Evolutionary conservation across 2,888 invertebrate genomes (phyloP).

Genomic region (Cheilosia soror): DNA sequence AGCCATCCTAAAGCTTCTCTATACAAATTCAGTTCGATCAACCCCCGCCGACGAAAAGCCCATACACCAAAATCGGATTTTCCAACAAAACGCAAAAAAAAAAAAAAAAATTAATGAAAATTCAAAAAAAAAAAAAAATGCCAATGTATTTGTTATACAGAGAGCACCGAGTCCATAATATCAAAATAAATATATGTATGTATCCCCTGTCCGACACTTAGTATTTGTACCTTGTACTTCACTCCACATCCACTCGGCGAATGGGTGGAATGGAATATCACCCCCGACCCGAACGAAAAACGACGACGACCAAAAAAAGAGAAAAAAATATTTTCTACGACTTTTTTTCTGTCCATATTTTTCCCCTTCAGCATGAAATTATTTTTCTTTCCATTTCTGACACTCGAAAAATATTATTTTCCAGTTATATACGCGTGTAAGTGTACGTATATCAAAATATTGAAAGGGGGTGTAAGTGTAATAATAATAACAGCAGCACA

Average conservation of each 20-base stretch:
- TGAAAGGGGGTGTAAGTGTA: slow-evolving; percentile 80
- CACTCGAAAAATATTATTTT: slow-evolving; percentile 83
- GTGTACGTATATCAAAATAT: slow-evolving; percentile 81
- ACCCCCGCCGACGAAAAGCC: slow-evolving; percentile 75
- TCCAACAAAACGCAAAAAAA: slow-evolving; percentile 44
- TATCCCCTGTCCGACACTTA: slow-evolving; percentile 42
- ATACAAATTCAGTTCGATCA: slow-evolving; percentile 76
- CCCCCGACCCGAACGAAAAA: slow-evolving; percentile 44
- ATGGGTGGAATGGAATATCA: slow-evolving; percentile 60
- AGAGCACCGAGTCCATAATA: slow-evolving; percentile 63
- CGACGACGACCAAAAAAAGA: slow-evolving; percentile 40
- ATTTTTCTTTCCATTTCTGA: slow-evolving; percentile 84
- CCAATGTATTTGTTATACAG: slow-evolving; percentile 63
- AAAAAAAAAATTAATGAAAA: slow-evolving; percentile 74
- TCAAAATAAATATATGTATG: slow-evolving; percentile 56
- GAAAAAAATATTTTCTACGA: slow-evolving; percentile 48
- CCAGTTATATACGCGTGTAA: slow-evolving; percentile 80
- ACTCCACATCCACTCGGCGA: slow-evolving; percentile 36
- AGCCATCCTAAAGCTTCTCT: slow-evolving; percentile 16
- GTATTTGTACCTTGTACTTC: slow-evolving; percentile 47
- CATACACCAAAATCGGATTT: slow-evolving; percentile 77
- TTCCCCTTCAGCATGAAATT: slow-evolving; percentile 81
- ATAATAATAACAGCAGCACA: slow-evolving; percentile 78
- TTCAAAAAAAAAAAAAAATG: slow-evolving; percentile 69
- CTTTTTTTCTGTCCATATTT: slow-evolving; percentile 58